phyloP scores from a whole-genome alignment of 1,140 invertebrate genomes.

The Drosophila littoralis region DNA sequence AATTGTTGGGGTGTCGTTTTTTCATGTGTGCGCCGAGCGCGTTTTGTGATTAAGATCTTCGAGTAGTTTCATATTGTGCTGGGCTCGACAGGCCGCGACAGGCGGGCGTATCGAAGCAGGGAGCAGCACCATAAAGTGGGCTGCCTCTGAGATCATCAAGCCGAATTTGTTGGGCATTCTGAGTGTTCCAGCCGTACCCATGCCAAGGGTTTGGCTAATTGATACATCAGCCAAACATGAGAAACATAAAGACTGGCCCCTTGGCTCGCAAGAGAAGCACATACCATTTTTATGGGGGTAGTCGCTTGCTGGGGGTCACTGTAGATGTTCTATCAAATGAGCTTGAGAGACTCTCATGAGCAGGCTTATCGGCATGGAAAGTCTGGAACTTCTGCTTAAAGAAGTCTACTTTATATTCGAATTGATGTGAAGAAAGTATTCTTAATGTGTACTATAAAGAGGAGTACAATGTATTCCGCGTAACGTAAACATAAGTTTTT shows the following conservation, averaged over 20 bases:
- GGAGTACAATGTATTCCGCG: too few species aligned
- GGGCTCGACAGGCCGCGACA: slow-evolving; percentile 6
- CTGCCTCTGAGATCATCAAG: slow-evolving; percentile 74
- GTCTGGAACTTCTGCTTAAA: too few species aligned
- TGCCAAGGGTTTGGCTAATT: slow-evolving; percentile 69
- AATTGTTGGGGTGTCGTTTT: slow-evolving; percentile 25
- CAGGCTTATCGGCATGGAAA: too few species aligned
- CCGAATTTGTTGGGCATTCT: slow-evolving; percentile 41
- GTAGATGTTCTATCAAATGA: neutral
- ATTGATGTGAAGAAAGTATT: too few species aligned
- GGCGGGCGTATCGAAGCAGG: slow-evolving; percentile 35
- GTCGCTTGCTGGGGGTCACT: neutral
- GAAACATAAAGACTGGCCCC: slow-evolving; percentile 15
- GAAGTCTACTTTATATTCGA: too few species aligned
- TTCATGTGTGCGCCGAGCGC: slow-evolving; percentile 25
- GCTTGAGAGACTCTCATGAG: too few species aligned
- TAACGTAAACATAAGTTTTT: too few species aligned
- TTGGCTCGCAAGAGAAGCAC: neutral
- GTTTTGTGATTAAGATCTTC: slow-evolving; percentile 74
- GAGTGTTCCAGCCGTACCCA: slow-evolving; percentile 33
- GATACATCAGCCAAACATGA: slow-evolving; percentile 47
- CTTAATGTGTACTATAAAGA: too few species aligned
- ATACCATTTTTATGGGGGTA: slow-evolving; percentile 24
- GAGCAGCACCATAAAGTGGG: slow-evolving; percentile 53
- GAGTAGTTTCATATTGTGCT: slow-evolving; percentile 42